phyloP scores from a whole-genome alignment of 2,888 invertebrate genomes.

The Colletes collaris region DNA sequence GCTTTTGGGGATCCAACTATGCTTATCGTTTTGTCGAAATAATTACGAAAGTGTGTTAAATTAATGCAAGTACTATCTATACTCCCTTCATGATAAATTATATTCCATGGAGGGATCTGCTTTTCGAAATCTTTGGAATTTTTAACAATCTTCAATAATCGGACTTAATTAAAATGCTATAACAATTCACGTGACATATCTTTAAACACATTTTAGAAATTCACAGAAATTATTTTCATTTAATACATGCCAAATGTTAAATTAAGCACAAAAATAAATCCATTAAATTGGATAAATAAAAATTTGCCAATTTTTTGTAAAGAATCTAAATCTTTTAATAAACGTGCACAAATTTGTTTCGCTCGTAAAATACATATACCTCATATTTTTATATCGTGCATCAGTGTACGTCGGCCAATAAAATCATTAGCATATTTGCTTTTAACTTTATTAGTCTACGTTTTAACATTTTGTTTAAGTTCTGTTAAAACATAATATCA shows the following conservation, averaged over 20 bases:
- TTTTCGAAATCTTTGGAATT: neutral
- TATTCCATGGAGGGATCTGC: neutral
- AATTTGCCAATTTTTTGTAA: slow-evolving; percentile 17
- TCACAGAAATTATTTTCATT: slow-evolving; percentile 1
- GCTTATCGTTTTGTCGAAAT: neutral
- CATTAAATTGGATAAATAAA: neutral
- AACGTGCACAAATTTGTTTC: slow-evolving; percentile 1
- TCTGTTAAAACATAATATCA: slow-evolving; percentile 7
- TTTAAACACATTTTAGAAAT: neutral
- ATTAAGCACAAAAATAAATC: neutral
- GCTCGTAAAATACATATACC: slow-evolving; percentile 14
- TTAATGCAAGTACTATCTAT: neutral
- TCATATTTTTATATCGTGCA: slow-evolving; percentile 21
- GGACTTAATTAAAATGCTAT: neutral
- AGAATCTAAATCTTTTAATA: neutral
- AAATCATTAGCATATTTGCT: neutral
- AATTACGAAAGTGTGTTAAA: neutral
- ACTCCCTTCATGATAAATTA: neutral
- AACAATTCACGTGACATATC: neutral
- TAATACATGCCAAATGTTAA: neutral
- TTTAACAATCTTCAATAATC: slow-evolving; percentile 1
- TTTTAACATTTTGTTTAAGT: neutral
- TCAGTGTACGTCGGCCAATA: neutral
- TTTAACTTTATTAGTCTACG: neutral
- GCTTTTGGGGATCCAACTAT: slow-evolving; percentile 4